Evolutionary conservation across 2,113 vertebrate genomes (phyloP).

Genomic region (Rhinolophus sinicus): DNA sequence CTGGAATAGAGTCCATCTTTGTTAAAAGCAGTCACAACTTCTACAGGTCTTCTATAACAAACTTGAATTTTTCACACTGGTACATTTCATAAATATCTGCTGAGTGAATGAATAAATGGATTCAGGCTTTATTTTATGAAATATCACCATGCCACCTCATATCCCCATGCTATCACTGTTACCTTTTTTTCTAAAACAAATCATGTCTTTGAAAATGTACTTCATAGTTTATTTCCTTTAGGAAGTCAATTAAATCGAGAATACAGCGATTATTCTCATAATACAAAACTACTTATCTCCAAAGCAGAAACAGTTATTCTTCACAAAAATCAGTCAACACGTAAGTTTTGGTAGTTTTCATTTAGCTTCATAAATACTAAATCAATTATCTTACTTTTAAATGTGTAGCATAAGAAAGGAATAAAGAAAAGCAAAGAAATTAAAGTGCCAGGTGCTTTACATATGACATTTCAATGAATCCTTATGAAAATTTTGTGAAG

Average conservation of each 20-base stretch:
- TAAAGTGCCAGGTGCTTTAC: background rate
- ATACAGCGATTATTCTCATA: background rate
- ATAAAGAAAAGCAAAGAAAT: background rate
- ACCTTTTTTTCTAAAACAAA: slow-evolving; percentile 13
- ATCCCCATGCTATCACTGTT: background rate
- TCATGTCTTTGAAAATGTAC: background rate
- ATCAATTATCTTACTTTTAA: background rate
- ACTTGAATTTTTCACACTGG: background rate
- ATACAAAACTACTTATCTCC: background rate
- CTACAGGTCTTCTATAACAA: background rate
- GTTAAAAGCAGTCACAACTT: background rate
- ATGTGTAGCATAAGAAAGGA: background rate
- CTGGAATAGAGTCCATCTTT: background rate
- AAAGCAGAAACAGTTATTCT: background rate
- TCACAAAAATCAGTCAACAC: background rate
- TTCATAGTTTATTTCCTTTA: background rate
- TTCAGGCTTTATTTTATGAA: background rate
- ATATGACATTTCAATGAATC: background rate
- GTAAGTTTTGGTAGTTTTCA: background rate
- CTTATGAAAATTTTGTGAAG: background rate
- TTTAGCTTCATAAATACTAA: background rate
- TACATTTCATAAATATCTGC: background rate
- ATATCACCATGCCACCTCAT: background rate
- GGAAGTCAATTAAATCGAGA: background rate
- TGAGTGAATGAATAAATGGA: background rate